A percentile compares a stretch with the other conserved stretches of the same genome.
Conservation (phyloP, 2,888 invertebrate genomes). For the Eilema sororculum region DNA sequence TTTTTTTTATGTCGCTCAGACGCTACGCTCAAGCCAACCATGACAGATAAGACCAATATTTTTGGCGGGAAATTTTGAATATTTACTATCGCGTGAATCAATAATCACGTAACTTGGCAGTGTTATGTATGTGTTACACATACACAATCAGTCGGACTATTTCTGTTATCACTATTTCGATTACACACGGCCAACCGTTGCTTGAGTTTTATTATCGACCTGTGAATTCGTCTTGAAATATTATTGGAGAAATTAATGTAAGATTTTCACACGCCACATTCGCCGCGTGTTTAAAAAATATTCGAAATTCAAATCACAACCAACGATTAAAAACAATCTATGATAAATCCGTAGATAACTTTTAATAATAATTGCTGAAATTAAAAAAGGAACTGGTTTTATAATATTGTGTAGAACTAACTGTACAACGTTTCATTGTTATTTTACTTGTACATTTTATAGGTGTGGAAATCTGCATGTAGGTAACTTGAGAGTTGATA, state of each 20-base stretch:
- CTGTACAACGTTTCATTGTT: neutral
- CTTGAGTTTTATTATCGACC: constrained; percentile 53
- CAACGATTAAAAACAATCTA: neutral
- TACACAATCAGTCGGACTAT: constrained; percentile 59
- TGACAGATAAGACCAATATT: constrained; percentile 57
- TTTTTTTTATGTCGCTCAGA: neutral
- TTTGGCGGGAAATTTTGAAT: constrained; percentile 62
- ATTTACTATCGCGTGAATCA: constrained; percentile 68
- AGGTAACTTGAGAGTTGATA: neutral
- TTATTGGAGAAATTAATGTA: constrained; percentile 9
- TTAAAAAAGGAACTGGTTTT: neutral
- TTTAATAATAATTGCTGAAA: neutral
- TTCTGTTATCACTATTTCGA: constrained; percentile 72
- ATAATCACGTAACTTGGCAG: constrained; percentile 62
- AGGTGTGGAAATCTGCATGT: no score
- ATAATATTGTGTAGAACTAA: no score
- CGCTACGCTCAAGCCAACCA: neutral
- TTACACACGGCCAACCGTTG: constrained; percentile 51
- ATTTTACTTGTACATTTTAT: neutral
- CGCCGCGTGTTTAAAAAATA: neutral
- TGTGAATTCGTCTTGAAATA: constrained; percentile 49
- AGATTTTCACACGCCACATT: neutral
- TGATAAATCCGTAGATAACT: no score
- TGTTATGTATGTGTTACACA: constrained; percentile 65
- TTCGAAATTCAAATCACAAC: constrained; percentile 4